Conservation (phyloP, 2,888 invertebrate genomes). For the Sinhomidia bicolor region DNA sequence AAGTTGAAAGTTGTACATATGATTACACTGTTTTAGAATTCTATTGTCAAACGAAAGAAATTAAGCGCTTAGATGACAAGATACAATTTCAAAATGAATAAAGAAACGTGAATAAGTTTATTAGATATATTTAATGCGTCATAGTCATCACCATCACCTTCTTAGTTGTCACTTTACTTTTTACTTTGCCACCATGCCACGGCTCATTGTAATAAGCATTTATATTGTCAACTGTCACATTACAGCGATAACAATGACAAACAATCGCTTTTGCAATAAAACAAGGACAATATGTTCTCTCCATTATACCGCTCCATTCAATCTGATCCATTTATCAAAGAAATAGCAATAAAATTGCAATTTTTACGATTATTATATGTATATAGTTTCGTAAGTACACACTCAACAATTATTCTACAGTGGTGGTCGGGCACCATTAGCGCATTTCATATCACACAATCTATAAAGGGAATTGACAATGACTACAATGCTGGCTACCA, state of each 20-base stretch:
- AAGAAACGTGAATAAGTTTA: not conserved
- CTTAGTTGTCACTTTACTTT: not conserved
- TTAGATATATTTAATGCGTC: not conserved
- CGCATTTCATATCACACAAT: not conserved
- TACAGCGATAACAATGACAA: not conserved
- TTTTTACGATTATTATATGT: not conserved
- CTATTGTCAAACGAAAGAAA: no score
- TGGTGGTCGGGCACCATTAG: slow-evolving; percentile 19
- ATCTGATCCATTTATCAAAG: slow-evolving; percentile 2
- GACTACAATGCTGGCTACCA: not conserved
- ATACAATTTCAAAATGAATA: no score
- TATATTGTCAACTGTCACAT: not conserved
- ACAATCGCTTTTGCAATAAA: not conserved
- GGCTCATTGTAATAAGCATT: no score
- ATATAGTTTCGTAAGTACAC: not conserved
- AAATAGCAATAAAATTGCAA: not conserved
- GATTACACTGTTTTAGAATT: not conserved
- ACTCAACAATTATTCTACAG: not conserved
- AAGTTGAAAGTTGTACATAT: not conserved
- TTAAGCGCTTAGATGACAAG: no score
- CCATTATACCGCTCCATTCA: not conserved
- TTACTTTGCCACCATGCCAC: no score
- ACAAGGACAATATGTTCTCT: not conserved
- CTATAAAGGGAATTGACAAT: not conserved
- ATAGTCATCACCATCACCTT: not conserved